Conservation (phyloP, 2,888 invertebrate genomes). For the Patella depressa region DNA sequence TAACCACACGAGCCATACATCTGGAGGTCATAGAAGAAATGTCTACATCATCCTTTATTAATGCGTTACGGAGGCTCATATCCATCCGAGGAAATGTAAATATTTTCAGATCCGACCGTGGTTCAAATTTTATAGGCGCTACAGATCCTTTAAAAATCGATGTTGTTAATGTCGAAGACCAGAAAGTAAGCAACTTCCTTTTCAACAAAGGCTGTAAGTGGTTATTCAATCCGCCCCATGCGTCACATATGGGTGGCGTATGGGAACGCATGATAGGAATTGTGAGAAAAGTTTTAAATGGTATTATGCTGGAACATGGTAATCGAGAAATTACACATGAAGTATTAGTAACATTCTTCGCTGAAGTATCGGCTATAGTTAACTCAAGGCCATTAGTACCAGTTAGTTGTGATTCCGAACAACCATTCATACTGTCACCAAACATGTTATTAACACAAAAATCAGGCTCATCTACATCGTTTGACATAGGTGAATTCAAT, state of each 20-base stretch:
- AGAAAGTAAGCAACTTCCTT: neutral
- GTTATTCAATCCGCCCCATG: constrained; percentile 39
- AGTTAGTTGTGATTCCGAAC: too few relatives aligned
- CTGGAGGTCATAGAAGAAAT: constrained; percentile 37
- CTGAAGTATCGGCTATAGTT: constrained; percentile 34
- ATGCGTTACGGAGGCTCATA: constrained; percentile 32
- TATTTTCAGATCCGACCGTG: constrained; percentile 32
- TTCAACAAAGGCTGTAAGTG: constrained; percentile 20
- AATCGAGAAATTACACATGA: constrained; percentile 31
- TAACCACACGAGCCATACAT: constrained; percentile 34
- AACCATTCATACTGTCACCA: too few relatives aligned
- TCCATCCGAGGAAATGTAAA: constrained; percentile 28
- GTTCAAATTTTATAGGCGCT: constrained; percentile 36
- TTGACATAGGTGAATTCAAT: too few relatives aligned
- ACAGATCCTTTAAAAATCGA: constrained; percentile 19
- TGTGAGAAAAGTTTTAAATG: constrained; percentile 31
- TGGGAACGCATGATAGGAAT: constrained; percentile 40
- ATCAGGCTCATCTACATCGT: too few relatives aligned
- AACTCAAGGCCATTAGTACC: constrained; percentile 28
- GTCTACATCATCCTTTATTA: constrained; percentile 33
- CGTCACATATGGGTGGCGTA: constrained; percentile 38
- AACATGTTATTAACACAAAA: too few relatives aligned
- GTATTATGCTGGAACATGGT: constrained; percentile 23
- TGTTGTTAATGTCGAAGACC: neutral
- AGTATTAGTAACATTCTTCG: constrained; percentile 33